Conservation (phyloP, 2,113 vertebrate genomes). For the Platysteira castanea region DNA sequence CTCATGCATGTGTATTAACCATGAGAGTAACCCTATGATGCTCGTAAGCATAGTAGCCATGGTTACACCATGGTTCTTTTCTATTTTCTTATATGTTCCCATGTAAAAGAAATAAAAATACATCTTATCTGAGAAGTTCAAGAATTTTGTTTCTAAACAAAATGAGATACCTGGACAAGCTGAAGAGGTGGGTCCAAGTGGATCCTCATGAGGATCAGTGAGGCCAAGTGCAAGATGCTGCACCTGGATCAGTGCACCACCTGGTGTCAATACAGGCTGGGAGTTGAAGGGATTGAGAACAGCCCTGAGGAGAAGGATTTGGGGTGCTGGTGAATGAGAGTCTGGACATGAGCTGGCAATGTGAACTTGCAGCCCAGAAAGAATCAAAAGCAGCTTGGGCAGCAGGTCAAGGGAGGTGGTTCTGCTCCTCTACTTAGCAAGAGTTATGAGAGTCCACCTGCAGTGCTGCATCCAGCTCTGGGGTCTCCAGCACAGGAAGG, state of each 20-base stretch:
- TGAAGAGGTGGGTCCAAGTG: not conserved
- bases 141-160: not conserved
- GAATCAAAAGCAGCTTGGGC: accelerated
- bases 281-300: not conserved
- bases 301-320: not conserved
- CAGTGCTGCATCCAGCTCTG: not conserved
- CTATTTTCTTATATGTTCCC: not conserved
- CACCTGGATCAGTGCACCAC: not conserved
- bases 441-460: not conserved
- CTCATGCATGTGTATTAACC: accelerated
- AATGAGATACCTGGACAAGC: not conserved
- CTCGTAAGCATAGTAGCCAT: not conserved
- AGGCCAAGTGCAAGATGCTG: not conserved
- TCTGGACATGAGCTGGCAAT: accelerated
- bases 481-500: not conserved
- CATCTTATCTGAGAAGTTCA: not conserved
- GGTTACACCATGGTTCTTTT: not conserved
- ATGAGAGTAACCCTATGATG: not conserved
- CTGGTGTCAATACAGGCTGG: accelerated
- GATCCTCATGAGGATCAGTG: not conserved
- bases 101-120: not conserved
- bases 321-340: not conserved
- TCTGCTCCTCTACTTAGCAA: not conserved
- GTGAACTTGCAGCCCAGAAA: not conserved
- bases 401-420: not conserved